Evolutionary conservation across 1,140 invertebrate genomes (phyloP), one percentile per base, ranked within the genome.

Genomic region (Sarcophaga peregrina): DNA sequence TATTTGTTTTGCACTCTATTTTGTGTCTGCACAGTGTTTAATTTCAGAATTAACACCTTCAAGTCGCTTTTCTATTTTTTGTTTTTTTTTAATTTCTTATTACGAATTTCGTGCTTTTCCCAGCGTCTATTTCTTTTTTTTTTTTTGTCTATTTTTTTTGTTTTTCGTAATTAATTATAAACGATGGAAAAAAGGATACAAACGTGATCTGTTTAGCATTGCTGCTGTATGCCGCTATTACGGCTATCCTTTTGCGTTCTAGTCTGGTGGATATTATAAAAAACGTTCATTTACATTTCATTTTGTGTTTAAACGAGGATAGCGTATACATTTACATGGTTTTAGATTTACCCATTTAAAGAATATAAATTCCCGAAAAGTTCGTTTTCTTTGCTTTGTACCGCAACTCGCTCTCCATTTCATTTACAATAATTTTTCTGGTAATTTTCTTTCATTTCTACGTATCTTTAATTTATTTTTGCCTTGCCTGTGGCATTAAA

Each of bases 41-140:
- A 68, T 68, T 68, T 25, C n/a, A n/a, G 54, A 58, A 58, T 58
- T 58, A 58, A 58, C 54, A 58, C 54, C 54, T 58, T 58, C n/a
- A 37, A 37, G 25, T n/a, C 5, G 13, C 54, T 58, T 58, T n/a
- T 58, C 13, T 58, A 58, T 7, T 15, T 13, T n/a, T 3, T 58
- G 1, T 13, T 5, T 58, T 58, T 58, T 58, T 58, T 13, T 58
- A 7, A n/a, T 13, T 58, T 15, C 54, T 1, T 2, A 58, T n/a
- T n/a, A 58, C 13, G 54, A 58, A 37, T 37, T 37, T 37, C 25
- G 25, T 37, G 25, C 25, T 37, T 37, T 37, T 2, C 25, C 25
- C 25, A 37, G 25, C 25, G 25, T 37, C 1, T 37, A 37, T 37
- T 37, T 37, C 4, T 37, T 37, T 1, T 37, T 37, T 37, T 1